These are phyloP conservation scores for Phaethornis superciliosus DNA, from an alignment of 2,113 vertebrate genomes.

Conservation along the genomic window DNA sequence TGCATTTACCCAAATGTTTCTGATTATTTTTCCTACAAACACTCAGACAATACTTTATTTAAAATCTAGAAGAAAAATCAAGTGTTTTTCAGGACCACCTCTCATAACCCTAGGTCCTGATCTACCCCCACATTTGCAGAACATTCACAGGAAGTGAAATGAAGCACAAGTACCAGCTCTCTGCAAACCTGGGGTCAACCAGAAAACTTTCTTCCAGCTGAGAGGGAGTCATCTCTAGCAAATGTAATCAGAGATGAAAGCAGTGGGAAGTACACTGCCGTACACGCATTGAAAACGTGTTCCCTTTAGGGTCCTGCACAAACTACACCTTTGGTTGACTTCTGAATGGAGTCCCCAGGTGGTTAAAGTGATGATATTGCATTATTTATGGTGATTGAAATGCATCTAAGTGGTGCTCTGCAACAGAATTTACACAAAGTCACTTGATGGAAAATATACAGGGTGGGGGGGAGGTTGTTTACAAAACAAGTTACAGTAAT, in stretches of 20 bases:
- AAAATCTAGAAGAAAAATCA: neutral
- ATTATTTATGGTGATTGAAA: constrained; percentile 80
- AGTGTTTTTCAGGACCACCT: neutral
- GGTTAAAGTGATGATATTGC: constrained; percentile 72
- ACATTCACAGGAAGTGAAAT: neutral
- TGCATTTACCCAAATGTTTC: constrained; percentile 57
- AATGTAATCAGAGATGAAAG: neutral
- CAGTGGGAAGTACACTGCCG: neutral
- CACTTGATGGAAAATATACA: constrained; percentile 68
- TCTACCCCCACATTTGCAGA: neutral
- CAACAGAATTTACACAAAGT: constrained; percentile 71
- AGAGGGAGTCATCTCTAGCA: neutral
- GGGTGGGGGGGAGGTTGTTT: constrained; percentile 62
- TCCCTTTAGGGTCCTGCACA: constrained; percentile 20
- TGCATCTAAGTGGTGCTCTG: constrained; percentile 61
- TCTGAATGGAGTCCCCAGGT: constrained; percentile 72
- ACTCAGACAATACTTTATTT: constrained; percentile 1
- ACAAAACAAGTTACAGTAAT: constrained; percentile 79
- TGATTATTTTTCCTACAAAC: constrained; percentile 1
- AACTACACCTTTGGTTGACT: constrained; percentile 54
- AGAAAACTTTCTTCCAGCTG: neutral
- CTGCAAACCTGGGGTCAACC: neutral
- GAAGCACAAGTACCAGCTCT: neutral
- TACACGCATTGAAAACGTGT: neutral
- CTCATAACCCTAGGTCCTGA: neutral